Conservation (phyloP, 2,797 vertebrate genomes). For the Lepidocolaptes lacrymiger region DNA sequence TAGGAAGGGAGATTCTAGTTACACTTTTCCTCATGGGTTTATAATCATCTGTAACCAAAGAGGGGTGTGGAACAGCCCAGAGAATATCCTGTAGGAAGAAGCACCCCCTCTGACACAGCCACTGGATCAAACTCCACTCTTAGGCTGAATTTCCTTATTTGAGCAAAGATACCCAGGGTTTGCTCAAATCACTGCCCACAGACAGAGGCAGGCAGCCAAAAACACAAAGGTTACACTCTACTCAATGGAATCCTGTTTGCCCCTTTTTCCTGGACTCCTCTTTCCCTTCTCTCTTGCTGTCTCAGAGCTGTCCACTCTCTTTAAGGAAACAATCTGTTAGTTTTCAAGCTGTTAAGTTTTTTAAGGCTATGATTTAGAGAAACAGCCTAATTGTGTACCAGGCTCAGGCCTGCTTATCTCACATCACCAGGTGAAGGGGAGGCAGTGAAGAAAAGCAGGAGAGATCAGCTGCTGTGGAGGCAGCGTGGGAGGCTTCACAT, state of each 20-base stretch:
- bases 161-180: not conserved
- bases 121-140: not conserved
- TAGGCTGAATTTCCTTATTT: not conserved
- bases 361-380: not conserved
- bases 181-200: not conserved
- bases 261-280: not conserved
- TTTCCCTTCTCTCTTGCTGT: not conserved
- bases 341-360: not conserved
- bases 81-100: not conserved
- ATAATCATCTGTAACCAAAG: not conserved
- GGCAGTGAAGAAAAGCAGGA: not conserved
- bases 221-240: not conserved
- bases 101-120: not conserved
- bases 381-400: not conserved
- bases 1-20: not conserved
- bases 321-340: not conserved
- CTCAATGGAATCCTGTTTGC: not conserved
- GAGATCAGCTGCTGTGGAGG: not conserved
- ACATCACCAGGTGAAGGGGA: not conserved
- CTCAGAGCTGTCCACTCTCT: not conserved
- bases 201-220: slow-evolving; percentile 1
- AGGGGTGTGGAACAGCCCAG: not conserved
- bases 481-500: not conserved
- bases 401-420: not conserved
- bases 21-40: not conserved